Percentiles rank a stretch among this genome's conserved stretches.
Conservation (phyloP, 1,140 invertebrate genomes). For the Theocolax elegans region DNA sequence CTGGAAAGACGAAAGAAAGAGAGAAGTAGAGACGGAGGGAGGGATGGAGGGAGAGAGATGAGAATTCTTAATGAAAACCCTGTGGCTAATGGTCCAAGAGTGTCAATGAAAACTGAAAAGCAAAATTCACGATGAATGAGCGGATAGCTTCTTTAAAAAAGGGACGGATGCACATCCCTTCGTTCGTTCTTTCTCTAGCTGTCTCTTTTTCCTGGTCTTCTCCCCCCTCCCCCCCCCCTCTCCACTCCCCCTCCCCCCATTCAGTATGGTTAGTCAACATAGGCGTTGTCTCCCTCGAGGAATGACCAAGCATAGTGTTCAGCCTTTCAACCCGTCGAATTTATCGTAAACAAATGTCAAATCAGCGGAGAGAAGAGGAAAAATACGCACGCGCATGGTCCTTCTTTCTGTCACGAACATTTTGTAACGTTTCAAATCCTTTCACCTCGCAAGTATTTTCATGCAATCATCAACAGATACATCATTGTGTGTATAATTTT, state of each 20-base stretch:
- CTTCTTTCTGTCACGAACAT: slow-evolving; percentile 7
- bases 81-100: slow-evolving; percentile 47
- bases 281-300: slow-evolving; percentile 38
- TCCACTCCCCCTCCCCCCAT: too few relatives aligned
- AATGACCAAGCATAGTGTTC: slow-evolving; percentile 45
- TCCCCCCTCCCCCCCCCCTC: too few relatives aligned
- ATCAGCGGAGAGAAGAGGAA: slow-evolving; percentile 18
- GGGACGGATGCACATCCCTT: slow-evolving; percentile 26
- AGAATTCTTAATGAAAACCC: slow-evolving; percentile 42
- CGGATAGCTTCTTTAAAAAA: slow-evolving; percentile 48
- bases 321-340: slow-evolving; percentile 1
- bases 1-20: slow-evolving; percentile 29
- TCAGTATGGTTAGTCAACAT: slow-evolving; percentile 29
- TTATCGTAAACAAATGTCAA: slow-evolving; percentile 39
- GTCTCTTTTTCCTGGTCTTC: too few relatives aligned
- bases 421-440: not conserved
- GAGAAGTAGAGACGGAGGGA: slow-evolving; percentile 25
- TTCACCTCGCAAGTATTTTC: not conserved
- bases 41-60: too few relatives aligned
- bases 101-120: slow-evolving; percentile 52
- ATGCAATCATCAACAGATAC: not conserved
- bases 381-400: not conserved
- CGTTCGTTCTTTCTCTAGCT: not conserved
- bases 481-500: not conserved
- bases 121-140: slow-evolving; percentile 47